These are phyloP conservation scores for Entomobrya multifasciata DNA, from an alignment of 2,888 invertebrate species.

Conservation along the genomic window DNA sequence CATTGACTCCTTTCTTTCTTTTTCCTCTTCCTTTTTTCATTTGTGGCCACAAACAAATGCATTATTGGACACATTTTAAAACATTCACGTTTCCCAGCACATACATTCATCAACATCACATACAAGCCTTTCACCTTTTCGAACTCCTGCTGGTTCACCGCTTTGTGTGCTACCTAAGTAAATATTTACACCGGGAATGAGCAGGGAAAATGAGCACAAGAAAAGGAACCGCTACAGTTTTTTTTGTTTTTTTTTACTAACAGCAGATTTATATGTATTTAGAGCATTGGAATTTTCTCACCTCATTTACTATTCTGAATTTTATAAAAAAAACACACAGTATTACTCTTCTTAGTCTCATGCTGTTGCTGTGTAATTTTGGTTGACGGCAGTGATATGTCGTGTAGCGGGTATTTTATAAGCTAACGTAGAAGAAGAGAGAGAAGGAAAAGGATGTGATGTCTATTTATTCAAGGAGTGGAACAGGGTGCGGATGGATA, in stretches of 20 bases:
- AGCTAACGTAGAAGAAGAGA: too few species aligned
- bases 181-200: conserved; percentile 66
- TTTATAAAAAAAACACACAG: conserved; percentile 45
- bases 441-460: conserved; percentile 50
- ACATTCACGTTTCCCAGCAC: conserved; percentile 58
- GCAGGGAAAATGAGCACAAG: conserved; percentile 51
- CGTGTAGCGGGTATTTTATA: conserved; percentile 26
- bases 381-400: conserved; percentile 46
- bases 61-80: conserved; percentile 69
- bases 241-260: conserved; percentile 30
- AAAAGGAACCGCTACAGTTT: conserved; percentile 55
- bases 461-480: conserved; percentile 59
- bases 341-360: neutral
- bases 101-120: conserved; percentile 28
- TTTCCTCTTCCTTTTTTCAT: conserved; percentile 39
- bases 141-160: conserved; percentile 62
- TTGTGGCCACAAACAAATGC: conserved; percentile 62
- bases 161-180: conserved; percentile 67
- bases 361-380: conserved; percentile 20
- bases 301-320: conserved; percentile 69
- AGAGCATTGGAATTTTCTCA: conserved; percentile 70
- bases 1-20: conserved; percentile 60
- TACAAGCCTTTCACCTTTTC: conserved; percentile 65
- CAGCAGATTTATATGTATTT: conserved; percentile 68
- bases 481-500: conserved; percentile 63